Evolutionary conservation across 2,888 invertebrate genomes (phyloP).

Genomic region (Polyommatus icarus): DNA sequence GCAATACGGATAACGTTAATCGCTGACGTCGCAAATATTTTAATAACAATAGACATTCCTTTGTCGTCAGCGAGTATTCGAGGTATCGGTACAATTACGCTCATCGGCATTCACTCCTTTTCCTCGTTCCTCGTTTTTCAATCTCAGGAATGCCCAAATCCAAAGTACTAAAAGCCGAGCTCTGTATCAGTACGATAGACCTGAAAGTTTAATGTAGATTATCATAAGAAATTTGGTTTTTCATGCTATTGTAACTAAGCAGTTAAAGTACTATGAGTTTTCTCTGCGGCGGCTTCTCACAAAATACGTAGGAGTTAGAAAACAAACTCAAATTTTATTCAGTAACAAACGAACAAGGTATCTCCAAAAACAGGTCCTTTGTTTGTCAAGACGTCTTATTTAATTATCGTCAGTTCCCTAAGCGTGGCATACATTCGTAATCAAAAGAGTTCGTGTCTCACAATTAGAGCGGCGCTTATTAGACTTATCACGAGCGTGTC

Average conservation of each 20-base stretch:
- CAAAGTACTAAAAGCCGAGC: too few species aligned
- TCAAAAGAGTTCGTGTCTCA: constrained; percentile 5
- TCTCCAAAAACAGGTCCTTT: background rate
- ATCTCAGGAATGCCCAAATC: background rate
- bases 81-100: background rate
- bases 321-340: background rate
- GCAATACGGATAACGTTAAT: background rate
- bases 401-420: background rate
- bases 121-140: background rate
- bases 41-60: constrained; percentile 10
- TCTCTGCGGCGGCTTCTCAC: background rate
- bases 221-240: background rate
- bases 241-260: too few species aligned
- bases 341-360: background rate
- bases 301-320: background rate
- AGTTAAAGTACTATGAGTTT: too few species aligned
- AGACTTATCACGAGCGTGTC: background rate
- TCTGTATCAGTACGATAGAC: too few species aligned
- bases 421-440: background rate
- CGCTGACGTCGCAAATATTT: background rate
- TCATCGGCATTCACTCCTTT: background rate
- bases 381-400: background rate
- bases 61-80: background rate
- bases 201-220: too few species aligned
- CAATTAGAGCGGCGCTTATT: constrained; percentile 9